Percentiles rank a stretch among this genome's conserved stretches.
These are phyloP conservation scores for Pholis gunnellus DNA, from an alignment of 2,113 vertebrate genomes.

Conservation along the genomic window DNA sequence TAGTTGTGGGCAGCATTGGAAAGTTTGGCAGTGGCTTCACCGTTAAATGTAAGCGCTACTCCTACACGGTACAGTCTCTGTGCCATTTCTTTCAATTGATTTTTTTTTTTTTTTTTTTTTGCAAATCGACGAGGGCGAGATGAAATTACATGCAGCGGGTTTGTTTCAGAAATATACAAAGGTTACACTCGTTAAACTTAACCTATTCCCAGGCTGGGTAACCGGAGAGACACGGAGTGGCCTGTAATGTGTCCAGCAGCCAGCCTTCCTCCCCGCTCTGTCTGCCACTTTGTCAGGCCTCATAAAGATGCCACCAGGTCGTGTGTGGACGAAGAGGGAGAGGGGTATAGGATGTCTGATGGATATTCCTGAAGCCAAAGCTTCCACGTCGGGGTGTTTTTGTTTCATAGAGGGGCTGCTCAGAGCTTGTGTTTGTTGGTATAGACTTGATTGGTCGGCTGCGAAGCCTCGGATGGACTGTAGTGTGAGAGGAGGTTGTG, in stretches of 20 bases:
- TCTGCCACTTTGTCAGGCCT: conserved; percentile 76
- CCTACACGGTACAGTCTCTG: neutral
- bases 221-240: conserved; percentile 68
- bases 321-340: conserved; percentile 57
- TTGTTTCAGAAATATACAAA: conserved; percentile 55
- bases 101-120: neutral
- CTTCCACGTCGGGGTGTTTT: conserved; percentile 43
- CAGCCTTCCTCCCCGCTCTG: conserved; percentile 46
- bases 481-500: conserved; percentile 1
- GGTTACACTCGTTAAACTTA: conserved; percentile 63
- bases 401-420: conserved; percentile 30
- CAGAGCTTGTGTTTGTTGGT: conserved; percentile 28
- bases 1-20: conserved; percentile 6
- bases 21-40: neutral
- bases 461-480: neutral
- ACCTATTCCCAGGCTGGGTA: conserved; percentile 64
- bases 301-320: conserved; percentile 77
- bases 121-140: conserved; percentile 19
- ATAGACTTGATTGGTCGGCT: neutral
- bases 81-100: neutral
- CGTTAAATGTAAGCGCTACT: neutral
- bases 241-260: conserved; percentile 72
- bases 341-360: conserved; percentile 71
- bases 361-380: conserved; percentile 69
- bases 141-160: conserved; percentile 39